Evolutionary conservation across 2,888 invertebrate species (phyloP).

Genomic region (Tenthredo scrophulariae): DNA sequence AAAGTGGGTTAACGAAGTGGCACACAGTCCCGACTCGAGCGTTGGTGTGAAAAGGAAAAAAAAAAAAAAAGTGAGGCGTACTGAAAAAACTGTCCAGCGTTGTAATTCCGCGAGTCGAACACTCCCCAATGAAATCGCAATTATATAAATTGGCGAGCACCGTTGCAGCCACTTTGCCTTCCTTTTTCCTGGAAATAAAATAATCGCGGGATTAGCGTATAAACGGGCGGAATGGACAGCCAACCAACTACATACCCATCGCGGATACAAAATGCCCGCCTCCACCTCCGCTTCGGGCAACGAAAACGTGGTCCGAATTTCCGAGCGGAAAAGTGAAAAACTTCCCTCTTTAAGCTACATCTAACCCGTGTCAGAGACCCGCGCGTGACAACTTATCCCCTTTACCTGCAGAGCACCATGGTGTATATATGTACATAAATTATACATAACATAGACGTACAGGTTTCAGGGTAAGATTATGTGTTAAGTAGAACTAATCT

Average conservation of each 20-base stretch:
- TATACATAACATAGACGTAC: slow-evolving; percentile 2
- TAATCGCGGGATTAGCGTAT: slow-evolving; percentile 47
- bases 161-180: not conserved
- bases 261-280: slow-evolving; percentile 9
- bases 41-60: not conserved
- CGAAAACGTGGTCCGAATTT: slow-evolving; percentile 44
- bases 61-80: not conserved
- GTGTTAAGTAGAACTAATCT: not conserved
- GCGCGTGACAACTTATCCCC: slow-evolving; percentile 39
- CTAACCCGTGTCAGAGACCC: slow-evolving; percentile 38
- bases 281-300: not conserved
- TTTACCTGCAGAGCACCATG: not conserved
- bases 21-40: not conserved
- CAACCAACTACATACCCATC: slow-evolving; percentile 41
- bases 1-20: slow-evolving; percentile 31
- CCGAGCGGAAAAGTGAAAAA: slow-evolving; percentile 48
- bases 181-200: slow-evolving; percentile 19
- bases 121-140: slow-evolving; percentile 37
- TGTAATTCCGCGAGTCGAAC: slow-evolving; percentile 20
- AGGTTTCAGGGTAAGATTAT: not conserved
- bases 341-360: slow-evolving; percentile 43
- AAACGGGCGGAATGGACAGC: slow-evolving; percentile 42
- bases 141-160: slow-evolving; percentile 41
- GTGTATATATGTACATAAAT: slow-evolving; percentile 17
- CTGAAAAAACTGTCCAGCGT: slow-evolving; percentile 26